Conservation (phyloP, 2,797 vertebrate genomes). For the Crossoptilon crossoptilon region DNA sequence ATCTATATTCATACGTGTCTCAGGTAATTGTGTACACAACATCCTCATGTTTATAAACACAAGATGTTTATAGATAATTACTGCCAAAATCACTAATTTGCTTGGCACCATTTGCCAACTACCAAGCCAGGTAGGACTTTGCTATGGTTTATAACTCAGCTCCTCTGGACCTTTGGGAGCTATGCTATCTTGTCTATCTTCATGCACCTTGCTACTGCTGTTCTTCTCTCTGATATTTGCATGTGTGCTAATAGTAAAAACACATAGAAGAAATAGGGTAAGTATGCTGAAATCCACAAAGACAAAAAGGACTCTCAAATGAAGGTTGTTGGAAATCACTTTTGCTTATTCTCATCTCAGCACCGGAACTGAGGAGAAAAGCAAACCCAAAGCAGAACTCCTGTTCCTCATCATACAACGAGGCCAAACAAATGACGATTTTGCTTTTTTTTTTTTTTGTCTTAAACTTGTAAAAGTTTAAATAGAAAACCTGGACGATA, state of each 20-base stretch:
- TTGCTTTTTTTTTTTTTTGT: background rate
- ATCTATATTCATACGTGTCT: background rate
- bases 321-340: background rate
- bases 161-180: background rate
- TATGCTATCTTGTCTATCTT: fast-evolving
- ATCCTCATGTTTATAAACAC: background rate
- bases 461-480: background rate
- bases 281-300: background rate
- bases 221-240: background rate
- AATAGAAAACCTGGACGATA: background rate
- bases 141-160: background rate
- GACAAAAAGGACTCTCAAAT: background rate
- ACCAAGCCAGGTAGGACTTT: fast-evolving
- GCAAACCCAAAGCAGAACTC: background rate
- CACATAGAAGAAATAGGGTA: background rate
- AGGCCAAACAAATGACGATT: background rate
- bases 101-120: background rate
- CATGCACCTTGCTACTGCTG: background rate
- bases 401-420: background rate
- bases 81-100: background rate
- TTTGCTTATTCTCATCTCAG: background rate
- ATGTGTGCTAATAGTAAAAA: background rate
- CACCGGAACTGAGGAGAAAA: background rate
- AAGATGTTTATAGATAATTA: background rate
- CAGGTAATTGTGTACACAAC: fast-evolving